phyloP scores from a whole-genome alignment of 2,113 vertebrate genomes.

The Thalassarche chlororhynchos region DNA sequence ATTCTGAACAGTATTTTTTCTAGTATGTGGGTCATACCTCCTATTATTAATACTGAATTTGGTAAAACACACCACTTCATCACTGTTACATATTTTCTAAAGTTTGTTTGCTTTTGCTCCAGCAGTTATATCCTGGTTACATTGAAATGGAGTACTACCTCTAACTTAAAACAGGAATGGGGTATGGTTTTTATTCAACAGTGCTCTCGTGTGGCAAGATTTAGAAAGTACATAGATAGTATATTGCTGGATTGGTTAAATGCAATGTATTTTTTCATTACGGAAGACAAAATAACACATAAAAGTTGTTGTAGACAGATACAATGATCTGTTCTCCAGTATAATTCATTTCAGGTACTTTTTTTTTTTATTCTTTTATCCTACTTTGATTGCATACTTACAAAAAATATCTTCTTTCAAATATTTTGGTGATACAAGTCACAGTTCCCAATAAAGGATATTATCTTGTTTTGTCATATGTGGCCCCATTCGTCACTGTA shows the following conservation, averaged over 20 bases:
- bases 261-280: neutral
- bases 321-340: neutral
- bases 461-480: neutral
- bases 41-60: neutral
- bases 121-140: neutral
- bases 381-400: neutral
- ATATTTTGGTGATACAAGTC: neutral
- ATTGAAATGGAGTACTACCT: fast-evolving
- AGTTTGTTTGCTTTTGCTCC: neutral
- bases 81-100: neutral
- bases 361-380: neutral
- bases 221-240: neutral
- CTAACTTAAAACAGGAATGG: neutral
- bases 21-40: neutral
- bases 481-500: neutral
- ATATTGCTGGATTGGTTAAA: neutral
- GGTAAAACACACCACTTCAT: neutral
- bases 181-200: neutral
- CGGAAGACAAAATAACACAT: neutral
- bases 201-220: neutral
- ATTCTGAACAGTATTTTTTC: neutral
- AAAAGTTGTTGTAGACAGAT: neutral
- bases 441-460: neutral
- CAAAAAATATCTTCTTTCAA: neutral
- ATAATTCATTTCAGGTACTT: neutral